Base-by-base conservation (phyloP, 2,113 vertebrate species). In the Lycaon pictus region DNA sequence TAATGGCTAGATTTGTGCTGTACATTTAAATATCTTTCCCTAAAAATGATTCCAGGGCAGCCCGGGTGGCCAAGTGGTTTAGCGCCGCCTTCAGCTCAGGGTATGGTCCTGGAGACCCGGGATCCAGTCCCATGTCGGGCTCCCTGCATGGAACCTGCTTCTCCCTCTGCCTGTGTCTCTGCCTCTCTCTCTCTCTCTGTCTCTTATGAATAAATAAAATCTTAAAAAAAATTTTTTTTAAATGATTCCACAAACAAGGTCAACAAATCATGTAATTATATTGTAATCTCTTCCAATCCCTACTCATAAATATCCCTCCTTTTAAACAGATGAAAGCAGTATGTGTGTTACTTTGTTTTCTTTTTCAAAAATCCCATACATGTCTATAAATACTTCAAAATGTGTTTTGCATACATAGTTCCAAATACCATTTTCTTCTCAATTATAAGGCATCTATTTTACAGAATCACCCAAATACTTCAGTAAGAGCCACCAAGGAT, bases 11-110 rank as follows among this genome's bases (percentile, higher is more conserved):
- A 84, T 88, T 96, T 91, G 87, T 83, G 93, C 37, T 67, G 32
- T 74, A 91, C 35, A 56, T 88, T 87, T 97, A 91, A 95, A 93
- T 63, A 88, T 69, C 55, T 87, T 76, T 62, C 79, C 12, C 91
- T 92, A 51, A 60, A 92, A 95, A 88, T 87, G 20, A 88, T 19
- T 85, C 55, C 23, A 94, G 43, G 43, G 6, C 43, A 43, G 43
- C 43, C 43, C 43, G 43, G 43, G 43, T 7, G 43, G 6, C 43
- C 43, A 43, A 43, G 43, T 43, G 43, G 43, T 43, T 43, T 43
- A 43, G 43, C 6, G 43, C 43, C 6, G 43, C 43, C 43, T 43
- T 43, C 43, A 7, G 43, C 43, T 43, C 6, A 6, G 43, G 43
- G 43, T 43, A 43, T 7, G 43, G 43, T 43, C 43, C 43, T 43